A percentile compares a stretch with the other conserved stretches of the same genome.
Evolutionary conservation across 2,113 vertebrate species (phyloP).

Genomic region (Prinia subflava): DNA sequence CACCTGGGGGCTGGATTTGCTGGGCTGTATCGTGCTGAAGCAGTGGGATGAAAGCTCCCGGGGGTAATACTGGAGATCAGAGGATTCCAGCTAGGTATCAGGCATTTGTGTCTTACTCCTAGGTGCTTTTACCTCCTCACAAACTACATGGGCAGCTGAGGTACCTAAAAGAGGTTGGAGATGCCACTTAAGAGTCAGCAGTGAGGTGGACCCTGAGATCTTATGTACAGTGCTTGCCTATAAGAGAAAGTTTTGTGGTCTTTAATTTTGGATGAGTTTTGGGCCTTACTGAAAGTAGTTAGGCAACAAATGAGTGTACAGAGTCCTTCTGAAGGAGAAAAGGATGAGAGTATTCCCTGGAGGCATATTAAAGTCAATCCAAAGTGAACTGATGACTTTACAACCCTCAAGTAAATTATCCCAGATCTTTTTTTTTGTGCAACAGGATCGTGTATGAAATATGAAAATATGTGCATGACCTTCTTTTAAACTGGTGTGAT

Average conservation of each 20-base stretch:
- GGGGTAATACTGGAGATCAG: background rate
- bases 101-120: background rate
- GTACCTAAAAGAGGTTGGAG: background rate
- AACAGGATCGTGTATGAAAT: background rate
- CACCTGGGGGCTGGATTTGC: background rate
- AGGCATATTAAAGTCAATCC: constrained; percentile 15
- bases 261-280: background rate
- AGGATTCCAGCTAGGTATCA: background rate
- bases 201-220: background rate
- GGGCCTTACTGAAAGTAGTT: background rate
- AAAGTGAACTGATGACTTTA: constrained; percentile 47
- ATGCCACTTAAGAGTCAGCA: background rate
- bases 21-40: background rate
- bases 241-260: background rate
- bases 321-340: constrained; percentile 18
- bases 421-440: constrained; percentile 4
- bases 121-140: background rate
- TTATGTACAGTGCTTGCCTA: background rate
- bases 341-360: constrained; percentile 15
- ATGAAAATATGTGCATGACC: constrained; percentile 40
- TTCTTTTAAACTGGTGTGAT: constrained; percentile 43
- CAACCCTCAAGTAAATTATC: constrained; percentile 3
- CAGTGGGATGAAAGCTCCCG: background rate
- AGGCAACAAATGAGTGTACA: constrained; percentile 7
- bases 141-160: background rate